Evolutionary conservation across 2,797 vertebrate species (phyloP).

Genomic region (Odontamblyopus rebecca): DNA sequence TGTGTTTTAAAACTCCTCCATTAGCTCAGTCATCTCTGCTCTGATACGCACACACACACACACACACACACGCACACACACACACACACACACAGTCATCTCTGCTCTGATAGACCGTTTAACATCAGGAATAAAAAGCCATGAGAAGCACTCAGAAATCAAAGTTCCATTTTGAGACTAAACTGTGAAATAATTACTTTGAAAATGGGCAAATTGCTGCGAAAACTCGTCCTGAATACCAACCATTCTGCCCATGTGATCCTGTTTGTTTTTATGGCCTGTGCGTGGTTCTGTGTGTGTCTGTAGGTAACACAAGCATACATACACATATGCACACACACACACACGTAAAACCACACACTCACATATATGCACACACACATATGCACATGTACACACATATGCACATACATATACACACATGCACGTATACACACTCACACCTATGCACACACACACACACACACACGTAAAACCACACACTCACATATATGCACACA

Average conservation of each 20-base stretch:
- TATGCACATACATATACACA: too few species aligned
- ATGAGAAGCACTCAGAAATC: conserved; percentile 11
- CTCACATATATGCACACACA: too few species aligned
- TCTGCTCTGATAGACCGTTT: conserved; percentile 10
- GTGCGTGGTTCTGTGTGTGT: conserved; percentile 24
- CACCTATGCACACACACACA: too few species aligned
- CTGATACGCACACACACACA: not conserved
- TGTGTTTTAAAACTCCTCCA: conserved; percentile 13
- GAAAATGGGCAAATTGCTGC: conserved; percentile 30
- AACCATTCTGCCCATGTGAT: conserved; percentile 32
- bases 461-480: too few species aligned
- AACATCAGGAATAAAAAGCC: conserved; percentile 7
- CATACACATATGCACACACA: too few species aligned
- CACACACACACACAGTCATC: not conserved
- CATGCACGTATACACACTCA: too few species aligned
- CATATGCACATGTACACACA: too few species aligned
- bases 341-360: too few species aligned
- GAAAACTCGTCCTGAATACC: conserved; percentile 29
- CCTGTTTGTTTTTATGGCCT: conserved; percentile 58
- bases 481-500: too few species aligned
- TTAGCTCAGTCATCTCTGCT: conserved; percentile 9
- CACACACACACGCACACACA: too few species aligned
- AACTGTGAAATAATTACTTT: conserved; percentile 14
- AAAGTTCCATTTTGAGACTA: conserved; percentile 19
- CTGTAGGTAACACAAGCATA: conserved; percentile 8